phyloP scores from a whole-genome alignment of 2,797 vertebrate genomes.

The Pempheris klunzingeri region DNA sequence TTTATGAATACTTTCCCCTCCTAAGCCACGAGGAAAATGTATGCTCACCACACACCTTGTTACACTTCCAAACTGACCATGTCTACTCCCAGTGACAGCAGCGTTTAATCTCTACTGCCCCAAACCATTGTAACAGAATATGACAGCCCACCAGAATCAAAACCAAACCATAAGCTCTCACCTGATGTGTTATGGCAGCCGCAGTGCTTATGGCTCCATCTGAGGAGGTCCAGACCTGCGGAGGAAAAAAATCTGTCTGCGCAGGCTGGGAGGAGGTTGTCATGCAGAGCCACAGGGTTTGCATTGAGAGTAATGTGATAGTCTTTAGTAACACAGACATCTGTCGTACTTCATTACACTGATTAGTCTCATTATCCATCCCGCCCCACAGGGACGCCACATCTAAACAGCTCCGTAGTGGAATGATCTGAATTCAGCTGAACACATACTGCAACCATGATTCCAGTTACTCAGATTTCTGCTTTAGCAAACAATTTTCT shows the following conservation, averaged over 20 bases:
- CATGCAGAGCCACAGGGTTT: neutral
- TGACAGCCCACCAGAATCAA: neutral
- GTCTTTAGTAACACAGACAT: conserved; percentile 41
- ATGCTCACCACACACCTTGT: neutral
- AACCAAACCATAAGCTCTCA: conserved; percentile 18
- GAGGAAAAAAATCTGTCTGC: conserved; percentile 9
- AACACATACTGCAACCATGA: neutral
- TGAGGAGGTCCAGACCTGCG: conserved; percentile 24
- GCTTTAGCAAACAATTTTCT: neutral
- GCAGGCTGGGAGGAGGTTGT: conserved; percentile 18
- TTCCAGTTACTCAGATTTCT: neutral
- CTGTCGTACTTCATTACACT: conserved; percentile 34
- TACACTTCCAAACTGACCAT: neutral
- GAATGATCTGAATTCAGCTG: conserved; percentile 14
- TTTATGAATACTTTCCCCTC: neutral
- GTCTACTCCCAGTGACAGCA: neutral
- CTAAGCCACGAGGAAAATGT: neutral
- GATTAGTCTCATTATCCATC: conserved; percentile 33
- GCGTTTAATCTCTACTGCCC: neutral
- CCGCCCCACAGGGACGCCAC: neutral
- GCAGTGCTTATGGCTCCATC: conserved; percentile 11
- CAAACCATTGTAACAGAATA: conserved; percentile 7
- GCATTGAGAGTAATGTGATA: conserved; percentile 31
- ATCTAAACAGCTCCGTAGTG: neutral
- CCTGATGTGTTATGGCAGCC: conserved; percentile 18